Percentiles rank a stretch among this genome's conserved stretches.
These are phyloP conservation scores for Osedax frankpressi DNA, from an alignment of 2,888 invertebrate genomes.

Conservation along the genomic window DNA sequence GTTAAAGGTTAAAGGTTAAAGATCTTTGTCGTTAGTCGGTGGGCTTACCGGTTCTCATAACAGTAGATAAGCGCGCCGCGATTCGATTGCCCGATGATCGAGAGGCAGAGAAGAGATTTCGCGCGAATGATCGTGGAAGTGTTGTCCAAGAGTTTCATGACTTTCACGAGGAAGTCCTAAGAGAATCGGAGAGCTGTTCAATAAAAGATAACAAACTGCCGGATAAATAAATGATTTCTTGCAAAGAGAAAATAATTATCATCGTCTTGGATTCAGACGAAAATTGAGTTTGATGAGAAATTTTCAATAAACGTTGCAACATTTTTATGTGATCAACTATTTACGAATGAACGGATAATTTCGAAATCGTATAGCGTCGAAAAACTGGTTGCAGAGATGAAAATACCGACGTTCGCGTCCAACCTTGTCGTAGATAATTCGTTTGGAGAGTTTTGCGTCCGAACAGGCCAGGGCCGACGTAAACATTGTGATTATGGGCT, in stretches of 20 bases:
- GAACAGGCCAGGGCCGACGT: slow-evolving; percentile 22
- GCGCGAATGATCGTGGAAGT: slow-evolving; percentile 42
- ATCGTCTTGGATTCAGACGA: too few species aligned
- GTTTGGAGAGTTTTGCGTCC: slow-evolving; percentile 30
- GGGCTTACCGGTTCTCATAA: slow-evolving; percentile 37
- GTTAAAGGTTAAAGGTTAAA: too few species aligned
- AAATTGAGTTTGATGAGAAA: too few species aligned
- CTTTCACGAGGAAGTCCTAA: slow-evolving; percentile 39
- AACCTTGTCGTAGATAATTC: slow-evolving; percentile 42
- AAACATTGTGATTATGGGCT: background rate
- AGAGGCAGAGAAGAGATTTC: slow-evolving; percentile 43
- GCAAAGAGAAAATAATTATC: too few species aligned
- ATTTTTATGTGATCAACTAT: too few species aligned
- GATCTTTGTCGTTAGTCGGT: too few species aligned
- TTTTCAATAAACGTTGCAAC: too few species aligned
- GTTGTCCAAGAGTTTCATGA: slow-evolving; percentile 41
- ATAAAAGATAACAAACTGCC: background rate
- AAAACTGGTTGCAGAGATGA: too few species aligned
- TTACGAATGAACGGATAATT: too few species aligned
- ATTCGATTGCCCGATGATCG: slow-evolving; percentile 34
- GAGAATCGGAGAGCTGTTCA: background rate
- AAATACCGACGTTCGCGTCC: background rate
- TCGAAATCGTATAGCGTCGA: too few species aligned
- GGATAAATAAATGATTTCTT: too few species aligned
- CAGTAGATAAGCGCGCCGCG: slow-evolving; percentile 35